Base-by-base conservation (phyloP, 2,888 invertebrate species). In the Chymomyza amoena region DNA sequence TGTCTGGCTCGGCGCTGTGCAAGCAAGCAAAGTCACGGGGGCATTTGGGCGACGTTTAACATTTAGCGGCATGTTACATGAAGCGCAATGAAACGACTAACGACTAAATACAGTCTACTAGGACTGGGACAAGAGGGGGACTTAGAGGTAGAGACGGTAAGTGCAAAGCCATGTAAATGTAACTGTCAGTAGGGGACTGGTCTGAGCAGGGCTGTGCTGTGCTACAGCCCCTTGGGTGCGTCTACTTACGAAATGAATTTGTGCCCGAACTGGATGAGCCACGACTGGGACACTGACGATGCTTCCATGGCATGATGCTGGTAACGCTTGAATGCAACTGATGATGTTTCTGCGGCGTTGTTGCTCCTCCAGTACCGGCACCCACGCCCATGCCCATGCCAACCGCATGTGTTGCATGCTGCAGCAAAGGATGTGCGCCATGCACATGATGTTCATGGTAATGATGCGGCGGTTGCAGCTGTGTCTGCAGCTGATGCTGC, bases 281-380 rank as follows among this genome's bases (percentile, higher is more conserved):
- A 64, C 92, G 89, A 77, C 91, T 92, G 67, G 92, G 91, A 73
- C 92, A 91, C 72, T 91, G 92, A 6, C 92, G 88, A 75, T 92
- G 92, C 71, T 91, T 92, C 92, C 92, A 92, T 15, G 91, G 92
- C 91, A 92, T 91, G 64, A 90, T 89, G 81, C 89, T 91, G 39
- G 88, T 90, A 64, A 90, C 86, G 70, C 91, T 90, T 68, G 90
- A 87, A 69, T 89, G 89, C 72, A 89, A 79, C 70, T 89, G 87
- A 78, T 89, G 83, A 77, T 90, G 88, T 72, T 90, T 89, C 63
- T 90, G 90, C 57, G 90, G 87, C 57, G 90, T 72, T 25, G 20
- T 15, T 75, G 77, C 78, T 18, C 28, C 67, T 63, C 71, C 75
- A 69, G 59, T 77, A 72, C 61, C 79, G 78, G 50, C 80, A n/a